phyloP scores from a whole-genome alignment of 2,888 invertebrate species.

The Drosophila nr. fundita region DNA sequence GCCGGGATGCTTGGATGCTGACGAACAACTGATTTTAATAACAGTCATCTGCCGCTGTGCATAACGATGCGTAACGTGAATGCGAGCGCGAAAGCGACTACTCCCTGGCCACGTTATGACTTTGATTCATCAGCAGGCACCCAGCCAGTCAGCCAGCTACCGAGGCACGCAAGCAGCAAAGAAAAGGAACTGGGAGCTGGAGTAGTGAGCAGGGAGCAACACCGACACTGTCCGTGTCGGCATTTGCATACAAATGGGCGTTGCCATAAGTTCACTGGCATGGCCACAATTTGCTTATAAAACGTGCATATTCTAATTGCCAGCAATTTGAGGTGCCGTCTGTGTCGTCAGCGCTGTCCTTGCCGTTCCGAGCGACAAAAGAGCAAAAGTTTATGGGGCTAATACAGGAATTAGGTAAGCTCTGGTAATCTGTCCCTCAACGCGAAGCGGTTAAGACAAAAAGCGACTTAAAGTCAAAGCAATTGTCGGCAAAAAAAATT shows the following conservation, averaged over 20 bases:
- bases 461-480: slow-evolving; percentile 49
- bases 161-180: slow-evolving; percentile 3
- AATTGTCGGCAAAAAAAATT: slow-evolving; percentile 25
- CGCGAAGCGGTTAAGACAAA: slow-evolving; percentile 54
- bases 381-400: slow-evolving; percentile 60
- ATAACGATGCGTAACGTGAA: slow-evolving; percentile 83
- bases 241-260: slow-evolving; percentile 84
- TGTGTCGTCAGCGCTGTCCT: slow-evolving; percentile 10
- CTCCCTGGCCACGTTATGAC: slow-evolving; percentile 71
- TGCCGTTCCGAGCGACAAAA: slow-evolving; percentile 28
- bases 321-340: slow-evolving; percentile 62
- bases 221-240: slow-evolving; percentile 63
- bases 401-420: slow-evolving; percentile 46
- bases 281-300: slow-evolving; percentile 73
- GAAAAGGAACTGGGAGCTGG: slow-evolving; percentile 6
- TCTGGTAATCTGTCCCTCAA: slow-evolving; percentile 42
- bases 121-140: slow-evolving; percentile 72
- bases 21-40: slow-evolving; percentile 82
- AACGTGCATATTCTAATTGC: slow-evolving; percentile 79
- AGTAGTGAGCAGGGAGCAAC: slow-evolving; percentile 11
- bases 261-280: slow-evolving; percentile 77
- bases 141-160: slow-evolving; percentile 6
- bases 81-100: slow-evolving; percentile 33
- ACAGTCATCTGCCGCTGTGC: slow-evolving; percentile 81
- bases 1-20: slow-evolving; percentile 32